Conservation (phyloP, 2,888 invertebrate genomes). For the Diarsia rubi region DNA sequence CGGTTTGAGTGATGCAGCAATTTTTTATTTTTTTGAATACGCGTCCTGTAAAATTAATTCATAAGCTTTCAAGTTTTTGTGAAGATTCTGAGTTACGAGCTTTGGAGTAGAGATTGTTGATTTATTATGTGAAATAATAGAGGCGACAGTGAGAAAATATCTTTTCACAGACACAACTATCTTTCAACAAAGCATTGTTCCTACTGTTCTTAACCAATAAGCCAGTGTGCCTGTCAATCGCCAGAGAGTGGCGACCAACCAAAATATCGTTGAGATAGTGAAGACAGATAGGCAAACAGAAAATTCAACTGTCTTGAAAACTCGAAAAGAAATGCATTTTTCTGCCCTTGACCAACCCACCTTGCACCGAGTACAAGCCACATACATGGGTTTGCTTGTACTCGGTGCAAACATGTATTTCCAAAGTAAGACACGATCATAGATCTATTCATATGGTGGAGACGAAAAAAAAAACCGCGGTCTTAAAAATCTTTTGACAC, state of each 20-base stretch:
- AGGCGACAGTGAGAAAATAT: not conserved
- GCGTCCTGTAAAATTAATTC: not conserved
- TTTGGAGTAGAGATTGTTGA: too few species aligned
- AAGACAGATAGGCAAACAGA: not conserved
- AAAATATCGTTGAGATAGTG: not conserved
- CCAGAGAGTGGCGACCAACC: not conserved
- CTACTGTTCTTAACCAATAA: not conserved
- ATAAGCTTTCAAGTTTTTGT: not conserved
- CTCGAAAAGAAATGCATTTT: not conserved
- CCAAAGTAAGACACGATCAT: too few species aligned
- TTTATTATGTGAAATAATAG: not conserved
- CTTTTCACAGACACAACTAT: not conserved
- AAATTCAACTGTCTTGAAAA: not conserved
- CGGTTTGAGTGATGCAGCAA: not conserved
- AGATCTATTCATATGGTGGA: too few species aligned
- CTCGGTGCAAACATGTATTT: not conserved
- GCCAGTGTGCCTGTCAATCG: not conserved
- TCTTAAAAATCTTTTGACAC: too few species aligned
- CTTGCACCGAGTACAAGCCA: too few species aligned
- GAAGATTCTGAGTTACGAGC: not conserved
- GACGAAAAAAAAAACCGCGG: too few species aligned
- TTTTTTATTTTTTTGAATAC: too few species aligned
- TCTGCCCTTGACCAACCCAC: not conserved
- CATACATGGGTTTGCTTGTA: too few species aligned
- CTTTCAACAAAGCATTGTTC: too few species aligned